Evolutionary conservation across 2,797 vertebrate species (phyloP), one percentile per base, ranked within the genome.

Genomic region (Ibycter americanus): DNA sequence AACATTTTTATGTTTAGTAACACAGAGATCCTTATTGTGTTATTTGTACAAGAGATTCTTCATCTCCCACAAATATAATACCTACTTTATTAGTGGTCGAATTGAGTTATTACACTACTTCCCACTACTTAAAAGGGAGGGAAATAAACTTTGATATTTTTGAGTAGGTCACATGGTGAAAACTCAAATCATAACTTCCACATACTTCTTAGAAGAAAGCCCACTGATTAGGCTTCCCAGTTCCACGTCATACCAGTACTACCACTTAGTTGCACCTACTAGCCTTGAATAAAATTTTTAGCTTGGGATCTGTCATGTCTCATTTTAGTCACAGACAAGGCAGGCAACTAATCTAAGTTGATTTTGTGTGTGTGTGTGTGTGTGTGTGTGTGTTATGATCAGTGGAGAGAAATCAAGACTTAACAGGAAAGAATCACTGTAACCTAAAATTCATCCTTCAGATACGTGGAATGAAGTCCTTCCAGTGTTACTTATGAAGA

Each of bases 301-400:
- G 18, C 1, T 0, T 21, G 8, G 2, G 3, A 61, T 83, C 40
- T 56, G 7, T 40, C 40, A 36, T 5, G 3, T 49, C 26, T 63
- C 27, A 34, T 65, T 83, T 83, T 68, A 26, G 9, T 46, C 21
- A 56, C 15, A 62, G 13, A 59, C 58, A 81, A 49, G 21, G 12
- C 10, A 84, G 20, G 7, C 1, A 83, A 76, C 10, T 52, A 70
- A 54, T 52, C 10, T 15, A 22, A 32, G 12, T 27, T 55, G 15
- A 14, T 17, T 40, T 40, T 40, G 40, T 40, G 40, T 40, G 40
- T 40, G 40, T 40, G 40, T 13, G 40, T 40, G 40, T 40, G 40
- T 40, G 40, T 40, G 40, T 40, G 40, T 13, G 40, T 40, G 40
- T 40, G 40, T 44, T 27, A 32, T 58, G 46, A 52, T 71, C 14